A percentile compares a stretch with the other conserved stretches of the same genome.
phyloP scores from a whole-genome alignment of 2,888 invertebrate species.

The Dromius quadrimaculatus region DNA sequence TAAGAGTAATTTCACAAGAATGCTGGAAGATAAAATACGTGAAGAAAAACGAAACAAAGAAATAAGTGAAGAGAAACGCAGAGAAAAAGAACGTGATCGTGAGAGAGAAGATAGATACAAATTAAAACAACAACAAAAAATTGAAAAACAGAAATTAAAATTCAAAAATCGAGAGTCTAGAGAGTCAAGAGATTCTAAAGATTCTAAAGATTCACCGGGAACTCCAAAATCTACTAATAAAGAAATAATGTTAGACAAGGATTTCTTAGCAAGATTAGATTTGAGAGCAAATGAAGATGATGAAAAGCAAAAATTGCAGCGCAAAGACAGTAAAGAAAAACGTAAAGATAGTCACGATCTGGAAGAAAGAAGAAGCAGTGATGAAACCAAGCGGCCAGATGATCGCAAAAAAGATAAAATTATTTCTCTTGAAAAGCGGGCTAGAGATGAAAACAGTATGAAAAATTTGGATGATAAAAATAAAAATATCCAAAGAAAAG shows the following conservation, averaged over 20 bases:
- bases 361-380: conserved; percentile 62
- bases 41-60: conserved; percentile 72
- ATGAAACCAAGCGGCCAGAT: conserved; percentile 57
- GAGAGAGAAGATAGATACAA: conserved; percentile 58
- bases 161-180: conserved; percentile 60
- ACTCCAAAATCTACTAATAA: conserved; percentile 57
- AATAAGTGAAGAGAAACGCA: conserved; percentile 66
- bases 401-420: conserved; percentile 68
- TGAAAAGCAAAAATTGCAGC: conserved; percentile 70
- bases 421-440: conserved; percentile 69
- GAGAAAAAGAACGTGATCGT: conserved; percentile 64
- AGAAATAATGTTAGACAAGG: conserved; percentile 69
- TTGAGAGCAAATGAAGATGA: conserved; percentile 71
- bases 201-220: conserved; percentile 59
- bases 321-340: conserved; percentile 72
- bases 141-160: conserved; percentile 60
- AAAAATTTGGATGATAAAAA: conserved; percentile 58
- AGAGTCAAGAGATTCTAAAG: conserved; percentile 59
- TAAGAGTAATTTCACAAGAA: conserved; percentile 71
- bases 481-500: conserved; percentile 55
- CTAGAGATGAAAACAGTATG: conserved; percentile 66
- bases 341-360: conserved; percentile 68
- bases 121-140: conserved; percentile 55
- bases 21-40: conserved; percentile 73
- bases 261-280: conserved; percentile 72